Conservation (phyloP, 1,140 invertebrate species). For the Drosophila simulans region DNA sequence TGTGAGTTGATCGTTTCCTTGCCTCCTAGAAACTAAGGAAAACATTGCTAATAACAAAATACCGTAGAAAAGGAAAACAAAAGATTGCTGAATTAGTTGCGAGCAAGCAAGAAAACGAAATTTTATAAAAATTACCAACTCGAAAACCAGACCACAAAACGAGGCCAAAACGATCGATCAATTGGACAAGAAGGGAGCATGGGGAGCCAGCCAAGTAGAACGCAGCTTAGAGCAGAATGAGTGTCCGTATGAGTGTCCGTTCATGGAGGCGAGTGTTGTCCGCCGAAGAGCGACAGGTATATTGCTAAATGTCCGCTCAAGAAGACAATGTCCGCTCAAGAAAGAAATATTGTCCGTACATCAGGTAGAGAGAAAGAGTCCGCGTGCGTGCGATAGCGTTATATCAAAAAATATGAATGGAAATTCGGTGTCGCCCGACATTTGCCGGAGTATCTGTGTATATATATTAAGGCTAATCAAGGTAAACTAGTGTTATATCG, state of each 20-base stretch:
- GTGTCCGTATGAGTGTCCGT: constrained; percentile 29
- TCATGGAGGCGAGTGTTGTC: constrained; percentile 4
- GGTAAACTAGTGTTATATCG: constrained; percentile 61
- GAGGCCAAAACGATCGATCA: constrained; percentile 39
- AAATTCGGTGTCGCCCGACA: constrained; percentile 1
- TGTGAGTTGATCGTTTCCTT: constrained; percentile 28
- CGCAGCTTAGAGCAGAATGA: constrained; percentile 37
- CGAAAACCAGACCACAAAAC: constrained; percentile 43
- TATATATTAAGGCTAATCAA: constrained; percentile 61
- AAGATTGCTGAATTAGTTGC: constrained; percentile 81
- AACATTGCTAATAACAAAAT: constrained; percentile 15
- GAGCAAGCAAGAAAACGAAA: constrained; percentile 56
- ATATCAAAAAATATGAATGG: constrained; percentile 16
- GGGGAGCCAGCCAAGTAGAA: constrained; percentile 32
- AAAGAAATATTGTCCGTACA: not conserved
- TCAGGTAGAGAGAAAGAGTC: constrained; percentile 1
- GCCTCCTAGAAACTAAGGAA: constrained; percentile 36
- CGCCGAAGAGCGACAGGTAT: not conserved
- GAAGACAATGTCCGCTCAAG: not conserved
- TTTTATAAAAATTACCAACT: constrained; percentile 59
- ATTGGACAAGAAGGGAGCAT: constrained; percentile 11
- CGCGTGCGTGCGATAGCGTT: constrained; percentile 42
- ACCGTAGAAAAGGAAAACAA: constrained; percentile 41
- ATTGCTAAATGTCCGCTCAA: not conserved
- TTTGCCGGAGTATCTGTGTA: constrained; percentile 42